These are phyloP conservation scores for Cygnus buccinator DNA, from an alignment of 2,113 vertebrate species.

Conservation along the genomic window DNA sequence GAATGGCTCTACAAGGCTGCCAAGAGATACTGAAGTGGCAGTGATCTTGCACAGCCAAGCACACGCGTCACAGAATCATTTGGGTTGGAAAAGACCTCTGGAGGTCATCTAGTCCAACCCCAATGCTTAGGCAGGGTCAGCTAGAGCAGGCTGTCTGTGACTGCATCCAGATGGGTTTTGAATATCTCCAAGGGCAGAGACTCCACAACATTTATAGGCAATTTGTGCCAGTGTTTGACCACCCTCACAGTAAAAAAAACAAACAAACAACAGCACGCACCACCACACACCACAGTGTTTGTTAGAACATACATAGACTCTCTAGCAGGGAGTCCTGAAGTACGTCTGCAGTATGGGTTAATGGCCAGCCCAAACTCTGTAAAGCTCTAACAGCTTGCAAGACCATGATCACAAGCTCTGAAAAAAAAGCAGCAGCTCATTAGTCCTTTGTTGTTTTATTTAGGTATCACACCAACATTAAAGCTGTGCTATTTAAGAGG, in stretches of 20 bases:
- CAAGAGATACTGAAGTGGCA: neutral
- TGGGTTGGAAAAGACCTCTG: neutral
- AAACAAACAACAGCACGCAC: neutral
- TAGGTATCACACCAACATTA: neutral
- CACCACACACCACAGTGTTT: neutral
- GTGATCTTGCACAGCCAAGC: neutral
- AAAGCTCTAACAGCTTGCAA: neutral
- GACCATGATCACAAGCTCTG: neutral
- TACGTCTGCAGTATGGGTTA: neutral
- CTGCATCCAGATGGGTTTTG: neutral
- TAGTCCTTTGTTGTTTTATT: neutral
- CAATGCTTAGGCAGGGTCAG: neutral
- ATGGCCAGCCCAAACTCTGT: neutral
- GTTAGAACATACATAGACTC: neutral
- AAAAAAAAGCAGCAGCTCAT: neutral
- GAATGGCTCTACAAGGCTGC: neutral
- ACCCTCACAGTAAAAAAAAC: neutral
- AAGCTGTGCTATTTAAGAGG: neutral
- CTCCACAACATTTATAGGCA: neutral
- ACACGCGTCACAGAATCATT: neutral
- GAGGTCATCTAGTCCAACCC: accelerated
- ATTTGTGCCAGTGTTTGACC: neutral
- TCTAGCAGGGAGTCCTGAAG: neutral
- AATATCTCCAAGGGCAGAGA: neutral
- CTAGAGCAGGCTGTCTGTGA: neutral